phyloP scores from a whole-genome alignment of 2,888 invertebrate species.

The Lottia gigantea region DNA sequence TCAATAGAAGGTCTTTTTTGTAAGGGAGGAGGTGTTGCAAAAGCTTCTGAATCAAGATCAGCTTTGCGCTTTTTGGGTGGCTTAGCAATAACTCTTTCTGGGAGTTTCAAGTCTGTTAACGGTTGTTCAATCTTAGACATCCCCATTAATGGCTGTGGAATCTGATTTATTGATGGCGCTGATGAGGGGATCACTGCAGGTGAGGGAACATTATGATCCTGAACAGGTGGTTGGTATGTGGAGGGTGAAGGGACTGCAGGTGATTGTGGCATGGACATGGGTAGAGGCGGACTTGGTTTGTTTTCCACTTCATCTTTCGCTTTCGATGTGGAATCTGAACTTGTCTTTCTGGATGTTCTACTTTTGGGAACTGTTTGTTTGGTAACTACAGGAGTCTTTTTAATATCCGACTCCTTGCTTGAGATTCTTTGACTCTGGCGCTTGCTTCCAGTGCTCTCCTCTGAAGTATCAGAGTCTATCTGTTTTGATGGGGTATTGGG shows the following conservation, averaged over 20 bases:
- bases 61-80: conserved; percentile 91
- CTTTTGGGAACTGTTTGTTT: conserved; percentile 3
- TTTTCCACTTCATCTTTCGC: not conserved
- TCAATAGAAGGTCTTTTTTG: conserved; percentile 72
- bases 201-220: too few relatives aligned
- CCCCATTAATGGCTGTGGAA: not conserved
- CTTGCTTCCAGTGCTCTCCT: conserved; percentile 6
- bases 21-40: conserved; percentile 26
- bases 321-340: conserved; percentile 8
- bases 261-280: not conserved
- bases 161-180: not conserved
- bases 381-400: not conserved
- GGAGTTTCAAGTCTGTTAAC: conserved; percentile 35
- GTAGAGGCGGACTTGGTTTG: not conserved
- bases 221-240: not conserved
- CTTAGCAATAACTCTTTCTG: conserved; percentile 71
- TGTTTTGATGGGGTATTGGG: conserved; percentile 1
- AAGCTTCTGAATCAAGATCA: conserved; percentile 43
- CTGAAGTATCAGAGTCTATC: not conserved
- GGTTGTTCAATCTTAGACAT: conserved; percentile 23
- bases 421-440: conserved; percentile 20
- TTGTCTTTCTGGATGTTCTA: not conserved
- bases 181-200: not conserved
- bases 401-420: conserved; percentile 12
- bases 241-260: not conserved